Base-by-base conservation (phyloP, 2,888 invertebrate genomes). In the Napeogenes inachia region DNA sequence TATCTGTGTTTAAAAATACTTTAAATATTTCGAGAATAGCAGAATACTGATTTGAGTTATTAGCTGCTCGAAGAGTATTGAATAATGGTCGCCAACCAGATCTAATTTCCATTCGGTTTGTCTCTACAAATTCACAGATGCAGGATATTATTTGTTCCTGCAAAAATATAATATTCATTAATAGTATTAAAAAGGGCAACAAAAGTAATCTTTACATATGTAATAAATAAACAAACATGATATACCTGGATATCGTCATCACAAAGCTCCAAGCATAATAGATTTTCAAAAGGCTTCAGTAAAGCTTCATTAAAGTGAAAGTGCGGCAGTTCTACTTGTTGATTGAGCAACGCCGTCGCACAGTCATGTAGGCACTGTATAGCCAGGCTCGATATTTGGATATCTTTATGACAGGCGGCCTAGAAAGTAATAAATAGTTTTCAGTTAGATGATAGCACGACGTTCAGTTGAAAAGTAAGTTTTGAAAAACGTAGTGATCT, bases 51-150 rank as follows among this genome's bases (percentile, higher is more conserved):
- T 94, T 95, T 56, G 93, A 92, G 73, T 94, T 95, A 54, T 93
- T 92, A 0, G 98, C 97, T 54, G 97, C 97, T 30, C 98, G 93
- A 54, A 99, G 85, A 0, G 98, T 98, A 12, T 98, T 98, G 79
- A 99, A 99, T 2, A 99, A 87, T 0, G 99, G 97, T 60, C 98
- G 92, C 99, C 99, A 99, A 0, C 99, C 99, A 0, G 98, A 98
- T 70, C 96, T 93, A 53, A 99, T 97, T 89, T 98, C 98, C 65
- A 95, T 95, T 72, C 97, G 92, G 81, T 97, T 98, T 0, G 97
- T 97, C 84, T 98, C 98, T 0, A 99, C 98, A 74, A 99, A 97
- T 84, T 98, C 98, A 81, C 98, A 98, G 56, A 99, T 94, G 72
- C 97, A 98, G 60, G 97, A 96, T 54, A 99, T 97, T 73, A 99